Base-by-base conservation (phyloP, 1,140 invertebrate species). In the Rhyacophila brunnea region DNA sequence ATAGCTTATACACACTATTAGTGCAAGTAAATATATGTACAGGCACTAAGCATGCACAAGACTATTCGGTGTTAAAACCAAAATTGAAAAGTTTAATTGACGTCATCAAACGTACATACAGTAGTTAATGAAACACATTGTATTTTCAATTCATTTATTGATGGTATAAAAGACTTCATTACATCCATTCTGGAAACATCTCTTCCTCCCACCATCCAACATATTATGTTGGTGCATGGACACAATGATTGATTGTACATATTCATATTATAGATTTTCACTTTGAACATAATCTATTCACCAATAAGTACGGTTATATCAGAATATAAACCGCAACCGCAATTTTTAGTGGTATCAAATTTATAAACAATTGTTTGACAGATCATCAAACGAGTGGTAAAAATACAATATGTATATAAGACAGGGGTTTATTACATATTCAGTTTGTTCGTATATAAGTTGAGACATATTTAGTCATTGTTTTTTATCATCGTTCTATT, bases 81-180 rank as follows among this genome's bases (percentile, higher is more conserved):
- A n/a, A n/a, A n/a, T n/a, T n/a, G n/a, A n/a, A n/a, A n/a, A n/a
- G n/a, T n/a, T n/a, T n/a, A n/a, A n/a, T n/a, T n/a, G n/a, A n/a
- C n/a, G n/a, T n/a, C n/a, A n/a, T n/a, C n/a, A n/a, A n/a, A n/a
- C n/a, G n/a, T n/a, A n/a, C n/a, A n/a, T n/a, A n/a, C n/a, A n/a
- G n/a, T n/a, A n/a, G n/a, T n/a, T n/a, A n/a, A n/a, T n/a, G n/a
- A n/a, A n/a, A n/a, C n/a, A n/a, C n/a, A n/a, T n/a, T n/a, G 3
- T 40, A 48, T 57, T 57, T 57, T 57, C 45, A 47, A 48, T 57
- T 17, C 47, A 57, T 57, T 57, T 57, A 57, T 57, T 57, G 54
- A 57, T 57, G 54, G 54, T 57, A 57, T 57, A 57, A 57, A 57
- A 57, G 34, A 48, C 28, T 57, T 57, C 40, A 57, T 34, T 57